Base-by-base conservation (phyloP, 1,140 invertebrate species). In the Eubasilissa regina region DNA sequence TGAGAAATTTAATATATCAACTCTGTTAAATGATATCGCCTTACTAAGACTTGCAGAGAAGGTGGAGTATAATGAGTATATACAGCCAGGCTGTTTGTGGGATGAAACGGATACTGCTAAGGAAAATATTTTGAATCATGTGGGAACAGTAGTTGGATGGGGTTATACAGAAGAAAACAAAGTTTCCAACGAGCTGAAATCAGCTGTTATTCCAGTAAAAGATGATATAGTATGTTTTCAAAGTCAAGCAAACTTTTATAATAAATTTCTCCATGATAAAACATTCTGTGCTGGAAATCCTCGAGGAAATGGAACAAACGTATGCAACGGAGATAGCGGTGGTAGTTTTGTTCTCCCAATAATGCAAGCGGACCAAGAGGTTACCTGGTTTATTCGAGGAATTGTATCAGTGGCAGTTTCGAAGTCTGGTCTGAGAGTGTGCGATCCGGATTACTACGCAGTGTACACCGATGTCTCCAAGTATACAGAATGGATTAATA, bases 281-380 rank as follows among this genome's bases (percentile, higher is more conserved):
- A 77, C 80, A 15, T 70, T 82, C 48, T 82, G 80, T 35, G 80
- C 77, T 44, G 80, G 80, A 73, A 77, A 79, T 66, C 80, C 80
- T 11, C 53, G 43, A 53, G 74, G 68, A 45, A 77, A 77, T 48
- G 80, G 80, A 79, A 73, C 15, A 19, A 35, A 51, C 10, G 56
- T 80, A 11, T 75, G 91, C 48, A 92, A 92, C 81, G 92, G 92
- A 1, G 92, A 93, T 83, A 92, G 91, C 74, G 92, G 92, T 0
- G 91, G 92, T 3, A 92, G 91, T 10, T 86, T 93, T 81, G 87
- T 91, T 0, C 85, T 93, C 25, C 86, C 88, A 0, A 88, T 86
- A 45, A 80, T 85, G 7, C 86, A 87, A 62, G 80, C 83, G 0
- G 86, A 90, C 78, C 84, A 87, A 73, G 84, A 85, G 80, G 84